Conservation (phyloP, 1,140 invertebrate species). For the Rhopalosiphum padi region DNA sequence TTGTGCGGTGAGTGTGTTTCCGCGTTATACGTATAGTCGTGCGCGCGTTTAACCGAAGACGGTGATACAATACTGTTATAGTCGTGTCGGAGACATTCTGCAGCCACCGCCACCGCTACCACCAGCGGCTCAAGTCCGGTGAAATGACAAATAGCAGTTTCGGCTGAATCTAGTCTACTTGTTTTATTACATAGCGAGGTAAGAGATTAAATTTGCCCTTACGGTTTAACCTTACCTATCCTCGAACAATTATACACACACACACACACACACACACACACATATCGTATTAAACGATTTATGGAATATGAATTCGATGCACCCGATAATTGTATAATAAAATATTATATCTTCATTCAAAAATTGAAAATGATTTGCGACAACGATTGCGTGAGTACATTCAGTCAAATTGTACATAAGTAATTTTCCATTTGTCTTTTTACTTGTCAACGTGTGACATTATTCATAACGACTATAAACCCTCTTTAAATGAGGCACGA, state of each 20-base stretch:
- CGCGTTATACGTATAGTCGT: too few relatives aligned
- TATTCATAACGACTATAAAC: slow-evolving; percentile 16
- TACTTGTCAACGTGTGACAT: not conserved
- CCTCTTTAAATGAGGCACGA: not conserved
- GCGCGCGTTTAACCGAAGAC: not conserved
- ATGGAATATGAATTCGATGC: not conserved
- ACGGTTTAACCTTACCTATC: not conserved
- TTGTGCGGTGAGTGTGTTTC: not conserved
- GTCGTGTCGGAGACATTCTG: not conserved
- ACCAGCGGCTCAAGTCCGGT: not conserved
- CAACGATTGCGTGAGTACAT: not conserved
- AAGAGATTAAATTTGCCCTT: not conserved
- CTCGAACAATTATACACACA: too few relatives aligned
- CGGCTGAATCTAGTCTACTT: not conserved
- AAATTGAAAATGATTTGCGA: not conserved
- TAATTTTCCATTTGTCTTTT: slow-evolving; percentile 4
- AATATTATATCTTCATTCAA: not conserved
- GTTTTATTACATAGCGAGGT: not conserved
- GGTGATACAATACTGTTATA: not conserved
- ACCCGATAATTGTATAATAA: not conserved
- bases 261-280: not conserved
- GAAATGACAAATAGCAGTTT: not conserved
- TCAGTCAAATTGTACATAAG: not conserved
- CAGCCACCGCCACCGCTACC: too few relatives aligned
- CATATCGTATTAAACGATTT: too few relatives aligned